Evolutionary conservation across 2,797 vertebrate genomes (phyloP), one percentile per base, ranked within the genome.

Genomic region (Peromyscus eremicus): DNA sequence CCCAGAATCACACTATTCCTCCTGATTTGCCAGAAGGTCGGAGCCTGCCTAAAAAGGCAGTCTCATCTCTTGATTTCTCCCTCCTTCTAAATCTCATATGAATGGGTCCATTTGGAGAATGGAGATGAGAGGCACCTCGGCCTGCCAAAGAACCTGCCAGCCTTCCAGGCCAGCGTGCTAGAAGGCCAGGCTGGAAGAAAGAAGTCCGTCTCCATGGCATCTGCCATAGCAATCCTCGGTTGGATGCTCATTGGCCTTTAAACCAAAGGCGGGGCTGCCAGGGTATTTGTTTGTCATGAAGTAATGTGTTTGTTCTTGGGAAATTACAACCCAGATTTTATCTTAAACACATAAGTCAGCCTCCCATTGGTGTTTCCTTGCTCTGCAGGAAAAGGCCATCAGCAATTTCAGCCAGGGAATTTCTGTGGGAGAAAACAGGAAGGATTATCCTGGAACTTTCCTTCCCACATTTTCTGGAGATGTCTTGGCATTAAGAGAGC

Each of bases 321-420:
- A 94, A 97, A 96, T 81, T 57, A 86, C 76, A 82, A 92, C 21
- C 13, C 46, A 75, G 95, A 96, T 94, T 95, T 92, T 89, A 90
- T 88, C 88, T 85, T 76, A 77, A 90, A 60, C 23, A 87, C 75
- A 43, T 66, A 91, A 88, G 82, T 93, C 79, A 71, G 14, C 49
- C 29, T 95, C 85, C 82, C 75, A 4, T 11, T 89, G 73, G 91
- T 92, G 40, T 37, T 91, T 76, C 46, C 25, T 92, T 95, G 64
- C 52, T 89, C 77, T 91, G 76, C n/a, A 66, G 80, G 66, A 71
- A 85, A 96, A 94, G 60, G 60, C 70, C 64, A 81, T 73, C 40
- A 85, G 43, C 27, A 89, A 93, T 91, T 94, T 2, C 76, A 68
- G 77, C 62, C 94, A 91, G 89, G 81, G 88, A 89, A 94, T 32